Conservation (phyloP, 2,113 vertebrate species). For the Cryptoleucopteryx plumbea region DNA sequence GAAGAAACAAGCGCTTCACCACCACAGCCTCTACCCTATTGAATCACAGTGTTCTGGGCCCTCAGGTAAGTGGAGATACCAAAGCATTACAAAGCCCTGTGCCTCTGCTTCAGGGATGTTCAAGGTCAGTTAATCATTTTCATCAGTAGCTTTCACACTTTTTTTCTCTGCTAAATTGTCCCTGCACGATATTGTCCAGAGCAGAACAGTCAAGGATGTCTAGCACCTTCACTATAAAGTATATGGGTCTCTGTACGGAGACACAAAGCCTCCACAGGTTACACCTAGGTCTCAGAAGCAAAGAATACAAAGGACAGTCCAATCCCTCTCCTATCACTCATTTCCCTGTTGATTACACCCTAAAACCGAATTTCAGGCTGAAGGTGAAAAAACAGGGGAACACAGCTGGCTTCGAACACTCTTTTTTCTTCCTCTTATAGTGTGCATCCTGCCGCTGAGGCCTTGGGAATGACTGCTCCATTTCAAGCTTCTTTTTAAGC, state of each 20-base stretch:
- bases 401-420: background rate
- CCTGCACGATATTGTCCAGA: background rate
- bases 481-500: background rate
- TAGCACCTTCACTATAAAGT: background rate
- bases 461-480: background rate
- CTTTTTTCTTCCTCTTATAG: background rate
- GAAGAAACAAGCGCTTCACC: background rate
- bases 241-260: background rate
- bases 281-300: background rate
- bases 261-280: background rate
- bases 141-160: background rate
- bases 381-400: background rate
- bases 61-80: background rate
- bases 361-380: background rate
- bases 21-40: background rate
- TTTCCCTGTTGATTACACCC: background rate
- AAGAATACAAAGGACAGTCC: background rate
- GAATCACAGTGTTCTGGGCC: background rate
- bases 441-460: background rate
- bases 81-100: background rate
- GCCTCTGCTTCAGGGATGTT: background rate
- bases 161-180: background rate
- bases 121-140: background rate
- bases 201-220: background rate
- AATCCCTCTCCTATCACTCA: background rate